Conservation (phyloP, 2,797 vertebrate species). For the Macropus fuliginosus region DNA sequence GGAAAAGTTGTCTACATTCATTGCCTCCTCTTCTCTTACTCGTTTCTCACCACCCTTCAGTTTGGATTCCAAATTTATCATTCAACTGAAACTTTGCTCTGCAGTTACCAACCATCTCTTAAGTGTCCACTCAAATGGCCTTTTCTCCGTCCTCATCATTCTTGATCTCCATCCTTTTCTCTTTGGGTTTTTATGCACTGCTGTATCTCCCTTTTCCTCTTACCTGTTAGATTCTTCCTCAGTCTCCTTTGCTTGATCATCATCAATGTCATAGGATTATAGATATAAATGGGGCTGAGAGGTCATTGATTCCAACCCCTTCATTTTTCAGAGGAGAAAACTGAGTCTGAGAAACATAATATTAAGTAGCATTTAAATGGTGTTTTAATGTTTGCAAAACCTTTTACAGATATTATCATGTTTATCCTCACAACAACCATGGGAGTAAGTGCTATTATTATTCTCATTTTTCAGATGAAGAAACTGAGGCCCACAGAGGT, state of each 20-base stretch:
- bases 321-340: not conserved
- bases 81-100: no score
- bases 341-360: not conserved
- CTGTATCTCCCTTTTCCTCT: not conserved
- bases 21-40: no score
- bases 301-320: not conserved
- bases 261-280: not conserved
- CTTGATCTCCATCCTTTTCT: not conserved
- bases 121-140: no score
- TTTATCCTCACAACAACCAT: not conserved
- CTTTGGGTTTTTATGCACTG: no score
- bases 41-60: no score
- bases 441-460: not conserved
- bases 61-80: no score
- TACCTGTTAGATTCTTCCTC: not conserved
- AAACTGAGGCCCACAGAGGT: not conserved
- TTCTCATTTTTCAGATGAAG: not conserved
- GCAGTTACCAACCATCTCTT: no score
- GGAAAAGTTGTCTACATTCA: no score
- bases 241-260: not conserved
- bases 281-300: not conserved
- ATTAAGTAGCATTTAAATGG: not conserved
- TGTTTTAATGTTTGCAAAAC: not conserved
- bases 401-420: not conserved
- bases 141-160: no score